Evolutionary conservation across 2,888 invertebrate genomes (phyloP).

Genomic region (Anagyrus pseudococci): DNA sequence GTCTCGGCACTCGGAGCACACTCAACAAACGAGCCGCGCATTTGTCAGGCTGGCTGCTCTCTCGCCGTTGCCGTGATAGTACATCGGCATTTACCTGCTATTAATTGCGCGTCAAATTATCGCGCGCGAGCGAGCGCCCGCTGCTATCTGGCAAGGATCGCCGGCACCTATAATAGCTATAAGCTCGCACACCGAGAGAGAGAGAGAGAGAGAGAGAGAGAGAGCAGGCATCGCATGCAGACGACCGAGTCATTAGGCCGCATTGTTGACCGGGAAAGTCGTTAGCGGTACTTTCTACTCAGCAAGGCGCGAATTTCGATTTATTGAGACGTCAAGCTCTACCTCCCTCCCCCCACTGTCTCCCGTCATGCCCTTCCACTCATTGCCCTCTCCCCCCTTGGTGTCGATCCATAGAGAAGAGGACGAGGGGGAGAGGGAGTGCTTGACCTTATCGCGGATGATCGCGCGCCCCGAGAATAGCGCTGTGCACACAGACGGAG

Average conservation of each 20-base stretch:
- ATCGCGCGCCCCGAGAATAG: slow-evolving; percentile 19
- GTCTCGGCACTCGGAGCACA: too few relatives aligned
- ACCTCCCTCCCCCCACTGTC: too few relatives aligned
- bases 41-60: slow-evolving; percentile 15
- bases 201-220: not conserved
- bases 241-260: slow-evolving; percentile 26
- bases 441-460: slow-evolving; percentile 16
- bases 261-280: slow-evolving; percentile 33
- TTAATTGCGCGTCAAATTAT: slow-evolving; percentile 50
- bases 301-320: slow-evolving; percentile 26
- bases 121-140: too few relatives aligned
- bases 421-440: not conserved
- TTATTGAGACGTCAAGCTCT: slow-evolving; percentile 45
- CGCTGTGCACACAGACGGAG: slow-evolving; percentile 1
- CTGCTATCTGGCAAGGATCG: slow-evolving; percentile 26
- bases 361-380: slow-evolving; percentile 6
- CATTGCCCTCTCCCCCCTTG: slow-evolving; percentile 7
- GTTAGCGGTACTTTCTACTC: slow-evolving; percentile 34
- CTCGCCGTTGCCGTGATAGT: slow-evolving; percentile 29
- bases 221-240: too few relatives aligned
- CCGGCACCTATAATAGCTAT: not conserved
- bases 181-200: not conserved
- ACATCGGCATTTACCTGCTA: slow-evolving; percentile 44
- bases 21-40: slow-evolving; percentile 15
- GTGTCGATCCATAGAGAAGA: not conserved